Evolutionary conservation across 1,140 invertebrate species (phyloP), one percentile per base, ranked within the genome.

Genomic region (Penaeus chinensis): DNA sequence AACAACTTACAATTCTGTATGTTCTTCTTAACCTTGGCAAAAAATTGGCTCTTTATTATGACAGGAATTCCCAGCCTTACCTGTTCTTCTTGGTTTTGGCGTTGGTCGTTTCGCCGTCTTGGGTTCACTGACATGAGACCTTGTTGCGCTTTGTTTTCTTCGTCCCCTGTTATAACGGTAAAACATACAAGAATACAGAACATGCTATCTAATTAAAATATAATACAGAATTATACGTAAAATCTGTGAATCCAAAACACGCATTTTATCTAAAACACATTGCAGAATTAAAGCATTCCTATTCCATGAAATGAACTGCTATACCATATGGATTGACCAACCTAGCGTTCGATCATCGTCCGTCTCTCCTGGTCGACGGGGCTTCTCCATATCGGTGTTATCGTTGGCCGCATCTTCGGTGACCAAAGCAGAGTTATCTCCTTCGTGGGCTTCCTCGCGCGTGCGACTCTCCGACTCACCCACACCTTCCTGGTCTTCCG

Each of bases 51-150:
- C 47, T 10, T 47, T 47, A 13, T 13, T 3, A 4, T 47, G 11
- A 47, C 7, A 47, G 47, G 7, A 13, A 47, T 13, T 47, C 7
- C 47, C 47, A 47, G 47, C 47, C 69, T 74, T 74, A 87, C 85
- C 71, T 87, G 19, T 19, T 94, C 91, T 0, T 94, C 91, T 20
- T 84, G 54, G 10, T 94, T 92, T 82, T 93, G 91, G 27, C 91
- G 91, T 92, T 92, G 84, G 54, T 90, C 20, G 22, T 85, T 62
- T 37, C 93, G 84, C 83, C 90, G 82, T 54, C 83, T 92, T 27
- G 91, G 91, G 83, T 94, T 93, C 32, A 95, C 92, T 11, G 93
- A 96, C 91, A 94, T 94, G 19, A 94, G 93, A 91, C 94, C 94
- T 90, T 94, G 95, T 63, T 94, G 93, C 89, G 94, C 92, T 89